phyloP scores from a whole-genome alignment of 2,888 invertebrate genomes.

The Drosophila rellima region DNA sequence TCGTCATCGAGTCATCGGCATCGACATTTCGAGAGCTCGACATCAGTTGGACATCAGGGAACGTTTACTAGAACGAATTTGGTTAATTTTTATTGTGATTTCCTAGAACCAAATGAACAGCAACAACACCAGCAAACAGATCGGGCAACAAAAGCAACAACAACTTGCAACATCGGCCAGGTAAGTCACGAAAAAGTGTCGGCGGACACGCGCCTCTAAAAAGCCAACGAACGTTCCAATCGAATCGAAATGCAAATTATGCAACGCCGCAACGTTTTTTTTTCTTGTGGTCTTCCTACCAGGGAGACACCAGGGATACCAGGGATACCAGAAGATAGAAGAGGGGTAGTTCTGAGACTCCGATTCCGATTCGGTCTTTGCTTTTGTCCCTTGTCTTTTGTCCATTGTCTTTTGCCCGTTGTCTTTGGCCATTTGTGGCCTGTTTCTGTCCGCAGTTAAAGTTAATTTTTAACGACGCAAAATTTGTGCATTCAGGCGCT shows the following conservation, averaged over 20 bases:
- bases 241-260: slow-evolving; percentile 85
- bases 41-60: slow-evolving; percentile 44
- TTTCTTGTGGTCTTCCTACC: slow-evolving; percentile 14
- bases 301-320: neutral
- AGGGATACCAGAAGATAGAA: neutral
- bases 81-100: slow-evolving; percentile 81
- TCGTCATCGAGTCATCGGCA: slow-evolving; percentile 13
- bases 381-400: slow-evolving; percentile 12
- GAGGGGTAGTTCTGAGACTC: slow-evolving; percentile 8
- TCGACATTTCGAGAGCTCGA: slow-evolving; percentile 21
- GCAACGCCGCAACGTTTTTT: slow-evolving; percentile 63
- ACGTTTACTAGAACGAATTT: slow-evolving; percentile 81
- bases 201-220: slow-evolving; percentile 84
- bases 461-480: slow-evolving; percentile 78
- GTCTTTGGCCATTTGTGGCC: slow-evolving; percentile 29
- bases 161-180: slow-evolving; percentile 34
- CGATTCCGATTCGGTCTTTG: slow-evolving; percentile 43
- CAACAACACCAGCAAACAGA: slow-evolving; percentile 8
- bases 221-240: slow-evolving; percentile 75
- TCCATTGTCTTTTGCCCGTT: slow-evolving; percentile 12
- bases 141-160: slow-evolving; percentile 8
- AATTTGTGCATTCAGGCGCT: slow-evolving; percentile 82
- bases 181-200: slow-evolving; percentile 83
- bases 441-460: slow-evolving; percentile 65
- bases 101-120: slow-evolving; percentile 73